These are phyloP conservation scores for Brachionus plicatilis DNA, from an alignment of 1,140 invertebrate species.

Conservation along the genomic window DNA sequence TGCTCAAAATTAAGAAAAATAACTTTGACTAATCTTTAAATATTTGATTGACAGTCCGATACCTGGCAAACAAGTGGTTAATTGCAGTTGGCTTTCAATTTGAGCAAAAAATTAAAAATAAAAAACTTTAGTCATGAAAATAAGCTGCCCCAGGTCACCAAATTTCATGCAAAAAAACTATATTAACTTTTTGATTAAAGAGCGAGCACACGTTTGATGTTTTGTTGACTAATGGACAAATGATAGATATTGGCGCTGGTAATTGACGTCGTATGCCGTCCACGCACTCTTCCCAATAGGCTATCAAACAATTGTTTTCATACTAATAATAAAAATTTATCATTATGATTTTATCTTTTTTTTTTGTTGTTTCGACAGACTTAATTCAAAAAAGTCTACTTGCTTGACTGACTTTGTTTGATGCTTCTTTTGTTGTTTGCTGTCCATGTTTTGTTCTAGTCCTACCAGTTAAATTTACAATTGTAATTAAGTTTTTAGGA, in stretches of 20 bases:
- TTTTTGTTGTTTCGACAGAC: not conserved
- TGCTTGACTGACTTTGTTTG: conserved; percentile 16
- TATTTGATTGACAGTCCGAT: not conserved
- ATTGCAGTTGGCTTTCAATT: conserved; percentile 29
- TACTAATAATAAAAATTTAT: not conserved
- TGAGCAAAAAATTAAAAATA: too few relatives aligned
- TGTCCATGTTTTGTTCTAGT: not conserved
- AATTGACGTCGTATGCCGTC: conserved; percentile 24
- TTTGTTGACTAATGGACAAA: not conserved
- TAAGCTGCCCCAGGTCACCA: not conserved
- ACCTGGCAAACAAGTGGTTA: conserved; percentile 18
- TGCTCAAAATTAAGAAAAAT: not conserved
- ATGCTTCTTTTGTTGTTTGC: not conserved
- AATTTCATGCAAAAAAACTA: conserved; percentile 18
- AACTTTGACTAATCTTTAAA: conserved; percentile 1
- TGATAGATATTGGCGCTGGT: conserved; percentile 2
- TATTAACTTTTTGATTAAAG: conserved; percentile 27
- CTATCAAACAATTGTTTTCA: not conserved
- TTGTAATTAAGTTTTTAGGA: conserved; percentile 20
- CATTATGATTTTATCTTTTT: conserved; percentile 18
- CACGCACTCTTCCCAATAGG: not conserved
- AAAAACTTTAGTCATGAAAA: conserved; percentile 21
- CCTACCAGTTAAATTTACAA: not conserved
- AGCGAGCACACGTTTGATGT: not conserved
- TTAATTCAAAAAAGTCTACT: not conserved